Evolutionary conservation across 2,113 vertebrate genomes (phyloP), one percentile per base, ranked within the genome.

Genomic region (Geococcyx californianus): DNA sequence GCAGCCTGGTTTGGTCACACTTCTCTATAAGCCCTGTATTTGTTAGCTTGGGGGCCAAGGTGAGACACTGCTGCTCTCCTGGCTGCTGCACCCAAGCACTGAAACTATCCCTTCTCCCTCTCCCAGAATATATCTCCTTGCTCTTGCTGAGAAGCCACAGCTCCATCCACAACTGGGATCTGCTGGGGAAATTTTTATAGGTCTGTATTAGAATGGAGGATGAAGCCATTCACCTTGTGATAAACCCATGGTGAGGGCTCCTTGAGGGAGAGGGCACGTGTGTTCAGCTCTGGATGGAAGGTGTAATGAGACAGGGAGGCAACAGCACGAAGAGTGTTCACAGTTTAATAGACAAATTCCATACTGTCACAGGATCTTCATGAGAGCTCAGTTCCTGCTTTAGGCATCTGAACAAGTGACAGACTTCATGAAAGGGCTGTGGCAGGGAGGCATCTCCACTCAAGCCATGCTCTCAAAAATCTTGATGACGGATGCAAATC

Each of bases 401-500:
- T 68, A 56, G 84, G 89, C 56, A 82, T 72, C 80, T 78, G 74
- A 82, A 74, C 40, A 75, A 96, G 89, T 60, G 94, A 79, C 81
- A 95, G 93, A 95, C 96, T 94, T 81, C 82, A 91, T 5, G 38
- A 66, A 94, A 87, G 84, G 92, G 33, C 90, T 89, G 87, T 87
- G 62, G 34, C 81, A 76, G 74, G 78, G 87, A 94, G 87, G 77
- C 66, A 19, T 91, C 87, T 95, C 87, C 77, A 64, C 66, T 66
- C 9, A 0, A 89, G 80, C 73, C 6, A 0, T 0, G 1, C 44
- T 86, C 52, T 84, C 84, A 67, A 34, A 80, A 94, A 92, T 90
- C 91, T 92, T 60, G 80, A 97, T 93, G 95, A 96, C 2, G 45
- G 89, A 87, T 93, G 93, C 94, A 82, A 84, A 94, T 91, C 91